Evolutionary conservation across 2,888 invertebrate genomes (phyloP).

Genomic region (Bembecia ichneumoniformis): DNA sequence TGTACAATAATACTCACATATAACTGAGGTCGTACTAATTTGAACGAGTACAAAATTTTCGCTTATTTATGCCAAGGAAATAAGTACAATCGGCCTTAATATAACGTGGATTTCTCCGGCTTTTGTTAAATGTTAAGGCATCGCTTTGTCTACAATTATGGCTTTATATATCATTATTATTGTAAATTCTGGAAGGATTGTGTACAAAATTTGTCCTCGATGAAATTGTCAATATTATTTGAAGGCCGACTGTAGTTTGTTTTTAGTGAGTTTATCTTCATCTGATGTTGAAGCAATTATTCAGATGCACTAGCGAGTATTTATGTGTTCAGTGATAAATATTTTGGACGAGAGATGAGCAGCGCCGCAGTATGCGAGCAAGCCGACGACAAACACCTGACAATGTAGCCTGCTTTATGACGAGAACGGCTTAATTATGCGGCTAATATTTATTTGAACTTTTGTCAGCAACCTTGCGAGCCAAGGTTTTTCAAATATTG

Average conservation of each 20-base stretch:
- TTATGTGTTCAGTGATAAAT: constrained; percentile 24
- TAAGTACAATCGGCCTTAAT: no score
- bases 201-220: no score
- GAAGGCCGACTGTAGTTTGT: background rate
- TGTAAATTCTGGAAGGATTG: no score
- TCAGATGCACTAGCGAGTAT: constrained; percentile 18
- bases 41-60: no score
- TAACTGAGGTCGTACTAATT: no score
- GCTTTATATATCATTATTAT: no score
- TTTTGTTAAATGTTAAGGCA: no score
- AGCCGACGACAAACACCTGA: constrained; percentile 18
- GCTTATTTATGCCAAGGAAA: no score
- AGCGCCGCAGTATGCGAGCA: constrained; percentile 8
- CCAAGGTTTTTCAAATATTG: constrained; percentile 37
- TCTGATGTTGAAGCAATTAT: background rate
- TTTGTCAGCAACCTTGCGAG: constrained; percentile 27
- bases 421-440: constrained; percentile 1
- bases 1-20: no score
- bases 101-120: no score
- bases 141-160: no score
- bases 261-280: background rate
- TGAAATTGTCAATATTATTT: no score
- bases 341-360: constrained; percentile 18
- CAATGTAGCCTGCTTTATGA: constrained; percentile 29
- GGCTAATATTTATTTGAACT: constrained; percentile 16